Evolutionary conservation across 1,140 invertebrate species (phyloP), one percentile per base, ranked within the genome.

Genomic region (Drosophila mayri): DNA sequence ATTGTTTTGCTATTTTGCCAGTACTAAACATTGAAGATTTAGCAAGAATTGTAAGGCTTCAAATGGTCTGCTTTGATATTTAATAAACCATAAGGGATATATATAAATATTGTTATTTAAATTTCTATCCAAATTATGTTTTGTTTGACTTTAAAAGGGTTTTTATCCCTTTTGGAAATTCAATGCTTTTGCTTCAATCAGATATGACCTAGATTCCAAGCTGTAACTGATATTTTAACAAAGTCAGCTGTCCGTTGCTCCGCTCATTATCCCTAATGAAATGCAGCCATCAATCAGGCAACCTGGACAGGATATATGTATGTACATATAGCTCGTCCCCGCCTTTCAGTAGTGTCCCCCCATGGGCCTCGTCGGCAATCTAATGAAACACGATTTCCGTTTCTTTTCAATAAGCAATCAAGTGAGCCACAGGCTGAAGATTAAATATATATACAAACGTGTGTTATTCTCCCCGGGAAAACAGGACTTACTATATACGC

Each of bases 191-290:
- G 18, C 35, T 50, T 16, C 18, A 67, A 55, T 60, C 67, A 43
- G 20, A 32, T 25, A 9, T 71, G 44, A 71, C 37, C 63, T 32
- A 60, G 30, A 25, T 60, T 37, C 7, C 22, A 4, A 14, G 11
- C 16, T 11, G 67, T 73, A 73, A 73, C 67, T 50, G 70, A 72
- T 74, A 74, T 63, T 74, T 74, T 35, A 37, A 9, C 73, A 57
- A 47, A 30, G 38, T 37, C 14, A 10, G 11, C 16, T 38, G 46
- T 52, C 49, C 50, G 20, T 43, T 40, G 52, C 32, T 41, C 28
- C 58, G 44, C 65, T 78, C 76, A 78, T 78, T 78, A 78, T 78
- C 64, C 64, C 65, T 47, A 78, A 78, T 78, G 64, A 78, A 78
- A 78, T 71, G 64, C 37, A 60, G 43, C 25, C 75, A 78, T 78